These are phyloP conservation scores for Sceloporus undulatus DNA, from an alignment of 2,113 vertebrate species.

Conservation along the genomic window DNA sequence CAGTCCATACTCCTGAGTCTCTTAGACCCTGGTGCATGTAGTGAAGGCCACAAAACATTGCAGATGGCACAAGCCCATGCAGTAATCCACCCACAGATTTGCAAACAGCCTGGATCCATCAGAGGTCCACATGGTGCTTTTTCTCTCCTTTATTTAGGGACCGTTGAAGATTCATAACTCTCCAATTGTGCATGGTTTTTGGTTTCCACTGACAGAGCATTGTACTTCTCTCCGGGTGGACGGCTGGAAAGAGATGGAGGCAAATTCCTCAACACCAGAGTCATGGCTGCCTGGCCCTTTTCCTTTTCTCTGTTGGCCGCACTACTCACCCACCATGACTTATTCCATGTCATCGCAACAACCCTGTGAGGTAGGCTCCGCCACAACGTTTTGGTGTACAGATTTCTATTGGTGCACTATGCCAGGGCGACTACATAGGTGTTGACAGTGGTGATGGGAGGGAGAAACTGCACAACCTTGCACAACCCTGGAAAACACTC, in stretches of 20 bases:
- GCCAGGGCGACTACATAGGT: no score
- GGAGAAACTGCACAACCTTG: no score
- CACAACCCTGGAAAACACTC: no score
- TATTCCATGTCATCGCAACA: neutral
- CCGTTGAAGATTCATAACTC: neutral
- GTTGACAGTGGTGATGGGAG: no score
- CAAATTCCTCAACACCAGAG: no score
- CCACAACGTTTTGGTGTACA: no score
- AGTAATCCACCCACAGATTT: neutral
- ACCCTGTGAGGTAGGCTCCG: neutral
- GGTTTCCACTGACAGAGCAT: neutral
- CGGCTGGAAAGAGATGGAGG: neutral
- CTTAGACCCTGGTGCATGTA: neutral
- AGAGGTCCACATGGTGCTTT: neutral
- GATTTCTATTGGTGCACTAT: no score
- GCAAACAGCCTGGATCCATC: neutral
- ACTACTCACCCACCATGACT: neutral
- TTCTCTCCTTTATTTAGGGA: neutral
- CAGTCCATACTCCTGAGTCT: neutral
- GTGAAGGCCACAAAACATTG: neutral
- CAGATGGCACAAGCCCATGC: neutral
- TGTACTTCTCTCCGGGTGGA: neutral
- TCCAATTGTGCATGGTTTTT: neutral
- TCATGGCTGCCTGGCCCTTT: neutral
- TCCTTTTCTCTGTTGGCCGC: neutral